Percentiles rank a stretch among this genome's conserved stretches.
These are phyloP conservation scores for Eumerus sabulonum DNA, from an alignment of 2,888 invertebrate genomes.

Conservation along the genomic window DNA sequence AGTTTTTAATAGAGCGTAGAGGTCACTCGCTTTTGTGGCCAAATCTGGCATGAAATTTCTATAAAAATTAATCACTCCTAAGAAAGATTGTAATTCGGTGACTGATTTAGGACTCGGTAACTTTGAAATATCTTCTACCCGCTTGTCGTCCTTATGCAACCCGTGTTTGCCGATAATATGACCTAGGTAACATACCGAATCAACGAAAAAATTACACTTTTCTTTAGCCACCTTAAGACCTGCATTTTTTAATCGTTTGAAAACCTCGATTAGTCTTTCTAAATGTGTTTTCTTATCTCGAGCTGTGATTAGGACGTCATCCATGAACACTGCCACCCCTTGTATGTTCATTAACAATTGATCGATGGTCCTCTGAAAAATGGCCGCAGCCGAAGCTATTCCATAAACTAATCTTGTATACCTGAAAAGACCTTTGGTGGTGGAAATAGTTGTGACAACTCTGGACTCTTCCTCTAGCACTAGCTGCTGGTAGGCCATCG, in stretches of 20 bases:
- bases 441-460: slow-evolving; percentile 70
- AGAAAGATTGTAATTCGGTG: slow-evolving; percentile 67
- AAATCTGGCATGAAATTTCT: neutral
- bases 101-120: neutral
- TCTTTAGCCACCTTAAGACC: slow-evolving; percentile 13
- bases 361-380: slow-evolving; percentile 73
- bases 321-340: neutral
- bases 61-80: slow-evolving; percentile 68
- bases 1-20: neutral
- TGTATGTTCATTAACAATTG: slow-evolving; percentile 69
- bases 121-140: neutral
- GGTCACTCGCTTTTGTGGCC: neutral
- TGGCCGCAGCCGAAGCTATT: too few relatives aligned
- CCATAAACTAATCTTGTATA: slow-evolving; percentile 63
- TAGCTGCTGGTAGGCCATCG: slow-evolving; percentile 74
- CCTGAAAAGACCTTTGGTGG: slow-evolving; percentile 57
- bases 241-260: neutral
- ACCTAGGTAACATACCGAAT: slow-evolving; percentile 8
- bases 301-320: neutral
- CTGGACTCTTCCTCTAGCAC: slow-evolving; percentile 70
- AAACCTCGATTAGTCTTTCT: too few relatives aligned
- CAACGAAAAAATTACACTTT: slow-evolving; percentile 17
- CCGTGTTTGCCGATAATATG: slow-evolving; percentile 6
- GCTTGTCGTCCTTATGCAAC: neutral
- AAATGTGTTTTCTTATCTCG: too few relatives aligned